Base-by-base conservation (phyloP, 1,140 invertebrate species). In the Halesus radiatus region DNA sequence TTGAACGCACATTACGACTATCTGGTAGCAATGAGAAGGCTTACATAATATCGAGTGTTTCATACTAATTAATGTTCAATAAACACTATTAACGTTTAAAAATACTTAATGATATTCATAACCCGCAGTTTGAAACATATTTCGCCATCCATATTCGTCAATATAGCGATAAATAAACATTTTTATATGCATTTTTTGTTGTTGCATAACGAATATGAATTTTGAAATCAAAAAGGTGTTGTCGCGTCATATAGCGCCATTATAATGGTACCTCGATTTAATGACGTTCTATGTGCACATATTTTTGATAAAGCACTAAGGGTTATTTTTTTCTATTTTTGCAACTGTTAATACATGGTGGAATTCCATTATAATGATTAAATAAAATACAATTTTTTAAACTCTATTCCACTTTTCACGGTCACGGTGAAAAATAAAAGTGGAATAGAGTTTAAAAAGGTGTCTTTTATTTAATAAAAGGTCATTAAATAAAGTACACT, bases 171-270 rank as follows among this genome's bases (percentile, higher is more conserved):
- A 64, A 64, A 64, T 64, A 64, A 64, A 64, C 23, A 64, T 29
- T 26, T 64, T 26, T 37, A 37, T 26, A 64, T 23, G 22, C 20
- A 64, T 64, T 64, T 64, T 64, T 64, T 64, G 4, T 29, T 64
- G 26, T 64, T 64, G 60, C 60, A 64, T 64, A 22, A 64, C 60
- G 23, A 64, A 64, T 64, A 64, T 64, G 23, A 64, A 64, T 64
- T 64, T 64, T 58, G 54, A 64, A 64, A 26, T 26, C 26, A 64
- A 64, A 26, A 64, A 64, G 60, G 60, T 64, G 60, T 64, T 64
- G 60, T 26, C 60, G 60, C 60, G 60, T 64, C 60, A 64, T 64
- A 32, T 26, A 64, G 23, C 60, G 60, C 60, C 60, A 26, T 23
- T 26, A 32, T 23, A 64, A 64, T 5, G 22, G 5, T 18, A 22